Evolutionary conservation across 2,797 vertebrate genomes (phyloP).

Genomic region (Neopelma chrysocephalum): DNA sequence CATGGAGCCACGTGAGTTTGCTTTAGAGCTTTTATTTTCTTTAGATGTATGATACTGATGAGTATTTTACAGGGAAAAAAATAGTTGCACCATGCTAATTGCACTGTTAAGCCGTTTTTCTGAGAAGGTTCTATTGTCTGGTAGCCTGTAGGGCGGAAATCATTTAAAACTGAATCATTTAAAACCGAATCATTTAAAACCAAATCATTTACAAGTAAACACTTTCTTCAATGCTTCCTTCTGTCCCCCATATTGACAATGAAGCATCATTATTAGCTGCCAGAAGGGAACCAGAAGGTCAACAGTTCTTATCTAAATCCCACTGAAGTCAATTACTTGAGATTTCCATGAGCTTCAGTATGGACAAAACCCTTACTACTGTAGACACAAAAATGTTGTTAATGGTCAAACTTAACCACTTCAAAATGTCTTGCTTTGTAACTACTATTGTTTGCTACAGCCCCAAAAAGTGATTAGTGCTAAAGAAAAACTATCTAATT

Average conservation of each 20-base stretch:
- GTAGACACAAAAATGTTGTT: not conserved
- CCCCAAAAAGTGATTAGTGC: not conserved
- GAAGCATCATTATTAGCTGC: not conserved
- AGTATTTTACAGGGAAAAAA: not conserved
- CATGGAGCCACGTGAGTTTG: not conserved
- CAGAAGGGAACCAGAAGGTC: not conserved
- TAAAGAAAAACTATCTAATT: not conserved
- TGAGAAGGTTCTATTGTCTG: not conserved
- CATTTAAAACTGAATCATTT: not conserved
- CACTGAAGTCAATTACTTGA: not conserved
- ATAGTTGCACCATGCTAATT: not conserved
- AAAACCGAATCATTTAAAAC: not conserved
- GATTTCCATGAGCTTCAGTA: not conserved
- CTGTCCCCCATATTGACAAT: not conserved
- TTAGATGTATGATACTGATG: not conserved
- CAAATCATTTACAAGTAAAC: not conserved
- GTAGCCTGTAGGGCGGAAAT: not conserved
- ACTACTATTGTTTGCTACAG: not conserved
- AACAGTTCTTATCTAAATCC: not conserved
- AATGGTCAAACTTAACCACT: not conserved
- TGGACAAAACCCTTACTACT: not conserved
- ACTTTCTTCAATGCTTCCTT: not conserved
- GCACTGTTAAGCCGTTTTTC: not conserved
- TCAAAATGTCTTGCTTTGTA: not conserved
- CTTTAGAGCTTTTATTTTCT: not conserved